Percentiles rank a stretch among this genome's conserved stretches.
Evolutionary conservation across 2,797 vertebrate species (phyloP).

Genomic region (Sardinella longiceps): DNA sequence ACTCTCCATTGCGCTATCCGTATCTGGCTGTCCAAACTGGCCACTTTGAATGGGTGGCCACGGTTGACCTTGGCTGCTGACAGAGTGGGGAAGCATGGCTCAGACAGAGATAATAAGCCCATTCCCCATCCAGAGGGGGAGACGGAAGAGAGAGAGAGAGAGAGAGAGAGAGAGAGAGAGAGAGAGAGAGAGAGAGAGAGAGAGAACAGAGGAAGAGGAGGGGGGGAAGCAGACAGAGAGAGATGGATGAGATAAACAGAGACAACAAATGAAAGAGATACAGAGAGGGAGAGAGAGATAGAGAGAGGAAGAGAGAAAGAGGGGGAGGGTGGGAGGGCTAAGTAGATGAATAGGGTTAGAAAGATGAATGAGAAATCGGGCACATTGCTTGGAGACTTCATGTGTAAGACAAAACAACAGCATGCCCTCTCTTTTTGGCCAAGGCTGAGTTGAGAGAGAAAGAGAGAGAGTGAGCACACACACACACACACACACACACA

Average conservation of each 20-base stretch:
- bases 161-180: slow-evolving; percentile 2
- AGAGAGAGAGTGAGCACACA: no score
- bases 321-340: slow-evolving; percentile 26
- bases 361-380: slow-evolving; percentile 24
- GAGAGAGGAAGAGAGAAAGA: slow-evolving; percentile 33
- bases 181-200: not conserved
- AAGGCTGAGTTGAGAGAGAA: slow-evolving; percentile 35
- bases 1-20: slow-evolving; percentile 56
- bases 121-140: slow-evolving; percentile 49
- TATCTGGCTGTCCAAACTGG: slow-evolving; percentile 63
- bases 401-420: slow-evolving; percentile 44
- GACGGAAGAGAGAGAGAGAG: slow-evolving; percentile 4
- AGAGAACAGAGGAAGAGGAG: slow-evolving; percentile 24
- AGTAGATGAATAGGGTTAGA: slow-evolving; percentile 16
- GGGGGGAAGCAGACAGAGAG: not conserved
- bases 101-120: slow-evolving; percentile 70
- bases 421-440: slow-evolving; percentile 43
- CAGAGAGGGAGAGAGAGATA: slow-evolving; percentile 21
- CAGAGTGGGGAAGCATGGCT: slow-evolving; percentile 65
- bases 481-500: no score
- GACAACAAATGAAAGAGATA: not conserved
- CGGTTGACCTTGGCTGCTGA: slow-evolving; percentile 79
- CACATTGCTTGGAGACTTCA: not conserved
- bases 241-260: not conserved
- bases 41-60: slow-evolving; percentile 67